Evolutionary conservation across 2,888 invertebrate species (phyloP).

Genomic region (Polietes domitor): DNA sequence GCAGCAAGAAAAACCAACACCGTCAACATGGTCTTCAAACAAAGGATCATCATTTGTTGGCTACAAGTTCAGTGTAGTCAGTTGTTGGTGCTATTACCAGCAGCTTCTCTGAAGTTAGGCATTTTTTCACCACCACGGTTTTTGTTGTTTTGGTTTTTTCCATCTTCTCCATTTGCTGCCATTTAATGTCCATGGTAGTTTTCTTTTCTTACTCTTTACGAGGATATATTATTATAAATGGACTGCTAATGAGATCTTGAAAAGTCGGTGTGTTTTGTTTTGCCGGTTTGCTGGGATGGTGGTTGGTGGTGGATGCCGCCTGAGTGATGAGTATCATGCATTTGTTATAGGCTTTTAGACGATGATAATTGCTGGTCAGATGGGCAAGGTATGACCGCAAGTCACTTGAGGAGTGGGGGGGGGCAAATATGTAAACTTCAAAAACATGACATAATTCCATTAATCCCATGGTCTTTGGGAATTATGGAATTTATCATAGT

Average conservation of each 20-base stretch:
- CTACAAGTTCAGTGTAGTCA: constrained; percentile 30
- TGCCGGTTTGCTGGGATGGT: constrained; percentile 3
- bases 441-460: too few relatives aligned
- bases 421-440: too few relatives aligned
- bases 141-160: neutral
- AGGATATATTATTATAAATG: constrained; percentile 63
- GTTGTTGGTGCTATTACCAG: neutral
- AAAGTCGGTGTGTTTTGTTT: constrained; percentile 35
- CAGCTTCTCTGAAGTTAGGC: neutral
- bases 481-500: too few relatives aligned
- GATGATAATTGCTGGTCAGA: constrained; percentile 6
- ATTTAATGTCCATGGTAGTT: constrained; percentile 48
- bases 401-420: too few relatives aligned
- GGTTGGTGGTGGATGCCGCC: neutral
- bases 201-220: constrained; percentile 53
- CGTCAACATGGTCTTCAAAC: constrained; percentile 5
- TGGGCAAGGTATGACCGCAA: too few relatives aligned
- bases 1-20: constrained; percentile 8
- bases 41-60: constrained; percentile 39
- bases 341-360: neutral
- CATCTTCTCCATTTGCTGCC: neutral
- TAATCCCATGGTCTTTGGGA: too few relatives aligned
- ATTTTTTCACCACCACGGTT: neutral
- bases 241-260: constrained; percentile 65
- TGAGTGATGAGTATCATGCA: constrained; percentile 20